These are phyloP conservation scores for Oxycera nigricornis DNA, from an alignment of 2,888 invertebrate genomes.

Conservation along the genomic window DNA sequence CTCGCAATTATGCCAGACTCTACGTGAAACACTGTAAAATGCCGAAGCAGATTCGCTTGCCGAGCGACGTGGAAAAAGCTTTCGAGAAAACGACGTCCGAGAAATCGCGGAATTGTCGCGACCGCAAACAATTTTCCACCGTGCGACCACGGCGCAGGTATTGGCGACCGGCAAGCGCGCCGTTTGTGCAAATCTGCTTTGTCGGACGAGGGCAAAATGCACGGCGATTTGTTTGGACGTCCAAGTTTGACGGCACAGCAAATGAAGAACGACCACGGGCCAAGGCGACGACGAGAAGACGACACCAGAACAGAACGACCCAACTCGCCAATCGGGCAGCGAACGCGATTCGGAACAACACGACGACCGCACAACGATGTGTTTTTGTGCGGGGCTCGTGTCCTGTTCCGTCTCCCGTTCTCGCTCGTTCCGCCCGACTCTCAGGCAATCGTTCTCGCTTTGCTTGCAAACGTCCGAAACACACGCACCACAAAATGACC, in stretches of 20 bases:
- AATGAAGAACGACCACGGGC: neutral
- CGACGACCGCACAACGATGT: slow-evolving; percentile 11
- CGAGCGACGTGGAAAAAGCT: no score
- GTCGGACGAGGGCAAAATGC: no score
- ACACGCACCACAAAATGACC: slow-evolving; percentile 16
- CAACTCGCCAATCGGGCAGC: neutral
- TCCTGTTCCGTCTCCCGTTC: slow-evolving; percentile 23
- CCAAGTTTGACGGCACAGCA: neutral
- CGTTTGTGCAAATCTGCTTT: no score
- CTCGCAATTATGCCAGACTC: slow-evolving; percentile 11
- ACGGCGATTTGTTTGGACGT: neutral
- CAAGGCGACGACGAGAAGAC: no score
- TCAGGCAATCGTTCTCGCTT: neutral
- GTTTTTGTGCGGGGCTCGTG: slow-evolving; percentile 16
- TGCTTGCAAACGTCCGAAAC: neutral
- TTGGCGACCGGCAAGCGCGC: no score
- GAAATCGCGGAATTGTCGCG: neutral
- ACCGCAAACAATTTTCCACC: no score
- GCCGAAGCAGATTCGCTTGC: no score
- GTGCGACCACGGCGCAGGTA: no score
- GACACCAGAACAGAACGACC: no score
- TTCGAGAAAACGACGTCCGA: neutral
- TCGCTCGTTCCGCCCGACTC: slow-evolving; percentile 7
- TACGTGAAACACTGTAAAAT: slow-evolving; percentile 3
- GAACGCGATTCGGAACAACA: neutral